Evolutionary conservation across 2,888 invertebrate species (phyloP).

Genomic region (Lydus trimaculatus): DNA sequence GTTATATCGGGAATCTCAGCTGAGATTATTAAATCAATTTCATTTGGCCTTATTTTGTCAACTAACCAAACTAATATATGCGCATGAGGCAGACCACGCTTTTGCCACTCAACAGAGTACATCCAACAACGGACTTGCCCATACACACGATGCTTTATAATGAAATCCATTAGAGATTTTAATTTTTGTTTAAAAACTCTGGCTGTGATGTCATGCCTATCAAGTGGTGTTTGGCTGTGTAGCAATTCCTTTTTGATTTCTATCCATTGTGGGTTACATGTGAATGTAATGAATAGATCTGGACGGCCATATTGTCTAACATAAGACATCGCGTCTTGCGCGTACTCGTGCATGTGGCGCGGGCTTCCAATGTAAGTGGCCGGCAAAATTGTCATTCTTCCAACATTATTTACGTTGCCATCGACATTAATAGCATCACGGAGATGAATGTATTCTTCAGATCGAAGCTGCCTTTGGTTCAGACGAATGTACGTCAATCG

Average conservation of each 20-base stretch:
- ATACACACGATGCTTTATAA: too few relatives aligned
- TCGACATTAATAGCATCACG: too few relatives aligned
- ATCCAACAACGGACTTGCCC: too few relatives aligned
- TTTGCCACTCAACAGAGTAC: too few relatives aligned
- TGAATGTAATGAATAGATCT: conserved; percentile 49
- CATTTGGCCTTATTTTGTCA: too few relatives aligned
- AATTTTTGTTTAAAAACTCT: conserved; percentile 28
- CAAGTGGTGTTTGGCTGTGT: conserved; percentile 26
- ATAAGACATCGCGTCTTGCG: conserved; percentile 50
- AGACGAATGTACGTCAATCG: conserved; percentile 46
- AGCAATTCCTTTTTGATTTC: conserved; percentile 30
- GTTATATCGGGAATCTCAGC: conserved; percentile 25
- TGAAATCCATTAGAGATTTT: conserved; percentile 19
- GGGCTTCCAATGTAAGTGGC: conserved; percentile 46
- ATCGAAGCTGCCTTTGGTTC: conserved; percentile 47
- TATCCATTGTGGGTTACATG: conserved; percentile 41
- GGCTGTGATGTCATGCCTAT: conserved; percentile 19
- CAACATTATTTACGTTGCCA: too few relatives aligned
- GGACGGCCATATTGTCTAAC: conserved; percentile 50
- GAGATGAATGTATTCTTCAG: conserved; percentile 43
- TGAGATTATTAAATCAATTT: conserved; percentile 23
- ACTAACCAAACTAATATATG: too few relatives aligned
- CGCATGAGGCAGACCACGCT: too few relatives aligned
- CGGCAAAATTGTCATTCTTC: conserved; percentile 43
- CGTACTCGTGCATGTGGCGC: conserved; percentile 48